Percentiles rank a stretch among this genome's conserved stretches.
phyloP scores from a whole-genome alignment of 2,113 vertebrate genomes.

The Psilopsiagon aurifrons region DNA sequence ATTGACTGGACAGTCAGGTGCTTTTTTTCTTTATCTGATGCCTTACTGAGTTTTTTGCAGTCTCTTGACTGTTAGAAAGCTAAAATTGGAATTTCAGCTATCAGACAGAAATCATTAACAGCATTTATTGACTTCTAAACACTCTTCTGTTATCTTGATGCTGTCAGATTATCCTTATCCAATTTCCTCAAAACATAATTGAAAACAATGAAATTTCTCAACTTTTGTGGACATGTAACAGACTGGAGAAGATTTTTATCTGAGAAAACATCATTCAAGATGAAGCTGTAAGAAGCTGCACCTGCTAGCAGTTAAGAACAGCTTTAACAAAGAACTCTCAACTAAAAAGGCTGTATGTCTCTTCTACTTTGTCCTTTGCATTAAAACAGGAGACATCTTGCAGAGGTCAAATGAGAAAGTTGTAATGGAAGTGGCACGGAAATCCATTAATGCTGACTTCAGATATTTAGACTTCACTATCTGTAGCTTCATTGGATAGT shows the following conservation, averaged over 20 bases:
- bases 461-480: neutral
- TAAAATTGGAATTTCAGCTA: slow-evolving; percentile 48
- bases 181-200: neutral
- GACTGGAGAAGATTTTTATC: slow-evolving; percentile 14
- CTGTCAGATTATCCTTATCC: slow-evolving; percentile 15
- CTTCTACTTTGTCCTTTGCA: neutral
- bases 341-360: neutral
- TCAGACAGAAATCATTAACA: slow-evolving; percentile 40
- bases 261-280: neutral
- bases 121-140: slow-evolving; percentile 47
- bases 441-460: neutral
- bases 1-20: neutral
- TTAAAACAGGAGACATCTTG: neutral
- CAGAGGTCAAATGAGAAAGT: neutral
- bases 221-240: slow-evolving; percentile 2
- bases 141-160: neutral
- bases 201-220: slow-evolving; percentile 45
- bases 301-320: neutral
- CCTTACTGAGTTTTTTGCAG: neutral
- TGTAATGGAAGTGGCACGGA: neutral
- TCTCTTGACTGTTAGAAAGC: neutral
- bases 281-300: neutral
- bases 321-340: neutral
- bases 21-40: slow-evolving; percentile 6
- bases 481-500: neutral